Base-by-base conservation (phyloP, 2,888 invertebrate species). In the Abrostola tripartita region DNA sequence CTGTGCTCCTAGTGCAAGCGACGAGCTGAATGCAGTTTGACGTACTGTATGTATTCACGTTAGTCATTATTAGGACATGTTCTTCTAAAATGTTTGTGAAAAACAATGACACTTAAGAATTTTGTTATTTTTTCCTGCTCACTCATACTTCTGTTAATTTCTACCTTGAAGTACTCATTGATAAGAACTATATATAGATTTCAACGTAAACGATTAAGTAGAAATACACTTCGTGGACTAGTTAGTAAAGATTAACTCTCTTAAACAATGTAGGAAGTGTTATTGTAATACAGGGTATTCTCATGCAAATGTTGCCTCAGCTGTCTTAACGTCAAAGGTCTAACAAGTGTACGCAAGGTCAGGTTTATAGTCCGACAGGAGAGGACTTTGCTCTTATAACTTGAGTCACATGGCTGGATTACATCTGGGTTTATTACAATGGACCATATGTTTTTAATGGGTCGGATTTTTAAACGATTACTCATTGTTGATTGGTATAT, bases 331-430 rank as follows among this genome's bases (percentile, higher is more conserved):
- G 35, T 44, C 52, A 51, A 62, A 72, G 67, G 73, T 65, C 59
- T 59, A 69, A 67, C 79, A 74, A 80, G 68, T 82, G 78, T 56
- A 65, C 53, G 37, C 7, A 57, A 82, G 85, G 86, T 86, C 72
- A 80, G 54, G 59, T 35, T 68, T 74, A 73, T 79, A 75, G 68
- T 59, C 52, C 63, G 60, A 54, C 72, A 71, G 61, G 66, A 70
- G 55, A 52, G 65, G 82, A 74, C 87, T 86, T 89, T 82, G 88
- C 74, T 81, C 82, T 73, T 79, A 70, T 76, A 70, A 78, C 64
- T 70, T 71, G 44, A 68, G 68, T 68, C 71, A 65, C 76, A 74
- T 63, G 60, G 38, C 65, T 47, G 36, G 57, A 52, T 57, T 70
- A 74, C 67, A 71, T 78, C 61, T 74, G 56, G 65, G 67, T 61